Evolutionary conservation across 2,888 invertebrate species (phyloP).

Genomic region (Pandemis cinnamomeana): DNA sequence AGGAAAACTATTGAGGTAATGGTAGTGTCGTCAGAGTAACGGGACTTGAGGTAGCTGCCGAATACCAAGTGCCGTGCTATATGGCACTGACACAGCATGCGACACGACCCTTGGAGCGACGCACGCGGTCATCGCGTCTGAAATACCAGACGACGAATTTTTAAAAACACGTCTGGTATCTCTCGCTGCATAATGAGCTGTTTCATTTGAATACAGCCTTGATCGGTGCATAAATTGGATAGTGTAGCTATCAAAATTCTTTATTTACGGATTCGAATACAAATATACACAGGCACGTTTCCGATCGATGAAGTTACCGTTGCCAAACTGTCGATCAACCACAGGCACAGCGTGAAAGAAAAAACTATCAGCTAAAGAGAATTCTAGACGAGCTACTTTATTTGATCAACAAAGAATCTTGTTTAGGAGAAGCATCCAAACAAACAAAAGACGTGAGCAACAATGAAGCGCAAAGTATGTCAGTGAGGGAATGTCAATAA

Average conservation of each 20-base stretch:
- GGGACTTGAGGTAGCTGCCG: neutral
- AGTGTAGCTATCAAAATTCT: neutral
- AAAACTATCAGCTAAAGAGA: neutral
- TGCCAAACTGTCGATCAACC: neutral
- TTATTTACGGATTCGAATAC: neutral
- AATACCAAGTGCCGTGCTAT: neutral
- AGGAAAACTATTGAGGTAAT: neutral
- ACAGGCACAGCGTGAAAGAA: neutral
- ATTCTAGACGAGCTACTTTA: neutral
- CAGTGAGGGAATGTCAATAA: conserved; percentile 24
- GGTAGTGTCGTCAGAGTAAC: neutral
- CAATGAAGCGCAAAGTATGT: conserved; percentile 32
- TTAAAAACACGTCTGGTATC: neutral
- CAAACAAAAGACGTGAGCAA: conserved; percentile 29
- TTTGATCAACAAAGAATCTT: conserved; percentile 4
- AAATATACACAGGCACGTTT: neutral
- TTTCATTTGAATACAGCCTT: neutral
- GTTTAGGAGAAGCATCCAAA: neutral
- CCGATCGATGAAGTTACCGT: neutral
- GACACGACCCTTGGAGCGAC: neutral
- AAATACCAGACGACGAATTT: neutral
- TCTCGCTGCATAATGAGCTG: neutral
- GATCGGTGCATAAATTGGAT: neutral
- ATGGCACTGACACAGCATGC: conserved; percentile 5
- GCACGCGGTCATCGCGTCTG: conserved; percentile 7